These are phyloP conservation scores for Probosciger aterrimus DNA, from an alignment of 2,113 vertebrate genomes.

Conservation along the genomic window DNA sequence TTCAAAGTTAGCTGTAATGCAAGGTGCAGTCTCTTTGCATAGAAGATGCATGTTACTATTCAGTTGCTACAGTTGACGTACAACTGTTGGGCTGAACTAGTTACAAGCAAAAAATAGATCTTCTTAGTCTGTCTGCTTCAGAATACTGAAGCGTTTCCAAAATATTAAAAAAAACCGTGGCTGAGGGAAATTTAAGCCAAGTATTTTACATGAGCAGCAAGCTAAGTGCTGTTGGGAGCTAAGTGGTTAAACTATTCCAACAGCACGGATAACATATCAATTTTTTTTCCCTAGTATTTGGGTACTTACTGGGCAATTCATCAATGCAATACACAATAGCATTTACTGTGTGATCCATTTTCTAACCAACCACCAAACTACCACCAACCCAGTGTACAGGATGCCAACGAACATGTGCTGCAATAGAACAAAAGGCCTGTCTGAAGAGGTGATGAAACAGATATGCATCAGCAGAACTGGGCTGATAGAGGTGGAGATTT, in stretches of 20 bases:
- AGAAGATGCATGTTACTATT: slow-evolving; percentile 3
- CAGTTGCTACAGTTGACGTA: background rate
- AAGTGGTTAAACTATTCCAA: background rate
- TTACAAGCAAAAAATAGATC: background rate
- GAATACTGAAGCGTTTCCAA: background rate
- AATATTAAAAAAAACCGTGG: background rate
- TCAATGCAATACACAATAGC: background rate
- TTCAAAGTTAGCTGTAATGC: background rate
- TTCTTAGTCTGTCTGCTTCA: background rate
- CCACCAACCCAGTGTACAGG: background rate
- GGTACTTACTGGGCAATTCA: background rate
- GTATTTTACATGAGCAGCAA: background rate
- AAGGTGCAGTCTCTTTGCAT: background rate
- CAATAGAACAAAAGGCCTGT: background rate
- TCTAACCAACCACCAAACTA: background rate
- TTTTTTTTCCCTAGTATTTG: background rate
- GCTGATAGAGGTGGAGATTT: background rate
- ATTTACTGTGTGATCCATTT: background rate
- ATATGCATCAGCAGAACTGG: background rate
- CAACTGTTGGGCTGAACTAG: slow-evolving; percentile 2
- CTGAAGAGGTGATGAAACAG: background rate
- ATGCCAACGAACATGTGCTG: background rate
- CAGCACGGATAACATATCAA: background rate
- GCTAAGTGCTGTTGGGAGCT: background rate
- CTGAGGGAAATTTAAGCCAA: background rate